Evolutionary conservation across 2,113 vertebrate species (phyloP).

Genomic region (Cranoglanis bouderius): DNA sequence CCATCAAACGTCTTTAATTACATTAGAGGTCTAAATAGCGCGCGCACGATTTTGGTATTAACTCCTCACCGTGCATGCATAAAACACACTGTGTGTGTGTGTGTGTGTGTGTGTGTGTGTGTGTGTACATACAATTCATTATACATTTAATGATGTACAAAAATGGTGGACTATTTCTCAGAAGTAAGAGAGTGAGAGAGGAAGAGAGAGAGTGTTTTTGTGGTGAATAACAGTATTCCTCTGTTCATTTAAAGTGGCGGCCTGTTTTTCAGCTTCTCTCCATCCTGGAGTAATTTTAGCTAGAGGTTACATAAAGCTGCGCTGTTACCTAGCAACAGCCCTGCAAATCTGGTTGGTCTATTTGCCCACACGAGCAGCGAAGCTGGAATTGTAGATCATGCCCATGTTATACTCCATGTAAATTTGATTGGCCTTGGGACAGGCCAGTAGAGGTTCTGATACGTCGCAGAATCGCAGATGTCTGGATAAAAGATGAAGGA

Average conservation of each 20-base stretch:
- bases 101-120: conserved; percentile 11
- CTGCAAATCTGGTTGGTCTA: conserved; percentile 52
- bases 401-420: conserved; percentile 38
- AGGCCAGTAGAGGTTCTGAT: conserved; percentile 40
- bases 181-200: conserved; percentile 1
- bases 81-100: conserved; percentile 7
- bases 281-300: conserved; percentile 59
- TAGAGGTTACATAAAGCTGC: conserved; percentile 62
- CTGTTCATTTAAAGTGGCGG: conserved; percentile 51
- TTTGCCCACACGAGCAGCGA: conserved; percentile 37
- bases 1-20: conserved; percentile 11
- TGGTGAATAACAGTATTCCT: conserved; percentile 51
- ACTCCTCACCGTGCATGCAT: background rate
- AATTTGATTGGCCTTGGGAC: conserved; percentile 44
- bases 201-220: conserved; percentile 31
- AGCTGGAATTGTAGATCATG: conserved; percentile 30
- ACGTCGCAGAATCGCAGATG: conserved; percentile 38
- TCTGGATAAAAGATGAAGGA: conserved; percentile 31
- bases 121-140: background rate
- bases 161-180: background rate
- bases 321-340: conserved; percentile 60
- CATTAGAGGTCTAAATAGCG: background rate
- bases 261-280: conserved; percentile 56
- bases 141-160: conserved; percentile 1
- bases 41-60: background rate